Evolutionary conservation across 2,888 invertebrate genomes (phyloP).

Genomic region (Mimas tiliae): DNA sequence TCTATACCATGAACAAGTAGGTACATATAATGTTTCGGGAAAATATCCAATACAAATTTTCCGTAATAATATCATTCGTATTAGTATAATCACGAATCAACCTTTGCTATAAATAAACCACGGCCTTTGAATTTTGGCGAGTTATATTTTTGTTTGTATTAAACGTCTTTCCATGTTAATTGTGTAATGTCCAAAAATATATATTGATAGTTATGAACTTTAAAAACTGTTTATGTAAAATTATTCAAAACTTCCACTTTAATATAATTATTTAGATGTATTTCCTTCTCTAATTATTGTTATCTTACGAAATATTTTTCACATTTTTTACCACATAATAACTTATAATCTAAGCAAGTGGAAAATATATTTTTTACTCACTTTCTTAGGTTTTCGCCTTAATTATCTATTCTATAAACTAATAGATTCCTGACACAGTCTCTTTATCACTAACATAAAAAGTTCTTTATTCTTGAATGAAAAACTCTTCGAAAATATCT

Average conservation of each 20-base stretch:
- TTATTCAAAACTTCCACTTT: background rate
- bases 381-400: background rate
- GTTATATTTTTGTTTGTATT: background rate
- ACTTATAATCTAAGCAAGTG: constrained; percentile 4
- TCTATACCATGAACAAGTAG: no score
- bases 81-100: background rate
- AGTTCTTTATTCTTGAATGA: background rate
- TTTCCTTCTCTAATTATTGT: background rate
- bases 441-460: background rate
- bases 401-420: constrained; percentile 1
- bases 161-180: background rate
- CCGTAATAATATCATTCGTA: no score
- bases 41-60: no score
- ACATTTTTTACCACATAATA: constrained; percentile 12
- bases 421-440: constrained; percentile 9
- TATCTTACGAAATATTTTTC: background rate
- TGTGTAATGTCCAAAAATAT: no score
- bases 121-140: constrained; percentile 3
- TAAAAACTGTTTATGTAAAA: background rate
- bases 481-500: constrained; percentile 7
- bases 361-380: background rate
- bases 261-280: background rate
- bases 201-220: no score
- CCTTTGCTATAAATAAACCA: background rate
- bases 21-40: no score